Base-by-base conservation (phyloP, 2,888 invertebrate genomes). In the Conus canariensis region DNA sequence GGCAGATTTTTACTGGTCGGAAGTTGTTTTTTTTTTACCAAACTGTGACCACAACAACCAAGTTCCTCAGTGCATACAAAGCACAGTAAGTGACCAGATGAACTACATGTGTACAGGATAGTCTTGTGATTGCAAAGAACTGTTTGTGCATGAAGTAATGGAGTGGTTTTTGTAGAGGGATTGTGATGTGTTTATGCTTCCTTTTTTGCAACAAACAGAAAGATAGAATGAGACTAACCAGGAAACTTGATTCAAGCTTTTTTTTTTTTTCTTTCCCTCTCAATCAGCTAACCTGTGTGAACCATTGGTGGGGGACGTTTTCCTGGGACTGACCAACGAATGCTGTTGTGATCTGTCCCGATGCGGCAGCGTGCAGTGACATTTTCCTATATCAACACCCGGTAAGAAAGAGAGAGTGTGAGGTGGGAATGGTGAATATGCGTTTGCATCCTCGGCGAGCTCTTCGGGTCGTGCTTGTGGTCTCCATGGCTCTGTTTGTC, bases 401-500 rank as follows among this genome's bases (percentile, higher is more conserved):
- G 22, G 19, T 58, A 58, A 12, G 58, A 58, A 58, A 56, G 83
- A n/a, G 56, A 4, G 8, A 19, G 83, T 7, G 83, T 3, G 58
- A 58, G 83, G 56, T 7, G 58, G 90, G 70, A 87, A 93, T 93
- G 93, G 64, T 58, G 85, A 92, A 30, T 87, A 94, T 94, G 94
- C 91, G 93, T 90, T 88, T 93, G 85, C 92, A 92, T 85, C 93
- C 94, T 12, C 90, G 93, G 60, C 92, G 94, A 59, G 77, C 91
- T 56, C 88, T 94, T 85, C 92, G 94, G 80, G 92, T 93, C 85
- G 91, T 94, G 89, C 93, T 95, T 87, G 92, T 94, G 90, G 91
- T 94, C 14, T 93, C 94, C 22, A 91, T 95, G 74, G 91, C 93
- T 87, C 90, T 94, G n/a, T 95, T 95, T 90, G 93, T 94, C 19